Evolutionary conservation across 2,797 vertebrate genomes (phyloP).

Genomic region (Enoplosus armatus): DNA sequence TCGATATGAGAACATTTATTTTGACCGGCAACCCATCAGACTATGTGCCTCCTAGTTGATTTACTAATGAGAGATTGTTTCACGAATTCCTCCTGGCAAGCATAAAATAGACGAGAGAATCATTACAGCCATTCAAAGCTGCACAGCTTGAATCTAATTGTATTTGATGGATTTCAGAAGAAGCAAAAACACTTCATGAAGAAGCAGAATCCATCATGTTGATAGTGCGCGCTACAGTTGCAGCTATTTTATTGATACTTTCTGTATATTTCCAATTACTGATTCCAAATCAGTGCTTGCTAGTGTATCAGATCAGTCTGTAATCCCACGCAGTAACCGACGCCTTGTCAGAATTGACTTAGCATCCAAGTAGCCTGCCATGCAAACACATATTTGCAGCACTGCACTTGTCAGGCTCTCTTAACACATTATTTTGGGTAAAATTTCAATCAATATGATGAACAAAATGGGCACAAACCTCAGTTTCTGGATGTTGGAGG

Average conservation of each 20-base stretch:
- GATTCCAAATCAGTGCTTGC: background rate
- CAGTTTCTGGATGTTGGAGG: conserved; percentile 98
- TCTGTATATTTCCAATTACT: conserved; percentile 1
- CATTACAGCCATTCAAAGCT: conserved; percentile 12
- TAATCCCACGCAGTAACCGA: background rate
- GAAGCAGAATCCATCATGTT: background rate
- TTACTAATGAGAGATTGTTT: conserved; percentile 37
- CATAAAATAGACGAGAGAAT: conserved; percentile 38
- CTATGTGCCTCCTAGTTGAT: conserved; percentile 19
- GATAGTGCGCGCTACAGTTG: background rate
- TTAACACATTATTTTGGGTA: background rate
- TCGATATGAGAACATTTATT: conserved; percentile 7
- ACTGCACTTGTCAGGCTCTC: background rate
- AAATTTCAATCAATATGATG: background rate
- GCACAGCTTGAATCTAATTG: conserved; percentile 37
- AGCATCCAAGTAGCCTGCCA: background rate
- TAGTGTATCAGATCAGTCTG: background rate
- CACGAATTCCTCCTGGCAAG: conserved; percentile 30
- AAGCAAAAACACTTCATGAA: conserved; percentile 4
- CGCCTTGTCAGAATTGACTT: background rate
- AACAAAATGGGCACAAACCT: conserved; percentile 82
- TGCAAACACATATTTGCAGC: background rate
- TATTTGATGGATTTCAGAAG: conserved; percentile 27
- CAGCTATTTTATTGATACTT: background rate
- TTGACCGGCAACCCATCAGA: conserved; percentile 18